Conservation (phyloP, 2,113 vertebrate genomes). For the Sylvietta virens region DNA sequence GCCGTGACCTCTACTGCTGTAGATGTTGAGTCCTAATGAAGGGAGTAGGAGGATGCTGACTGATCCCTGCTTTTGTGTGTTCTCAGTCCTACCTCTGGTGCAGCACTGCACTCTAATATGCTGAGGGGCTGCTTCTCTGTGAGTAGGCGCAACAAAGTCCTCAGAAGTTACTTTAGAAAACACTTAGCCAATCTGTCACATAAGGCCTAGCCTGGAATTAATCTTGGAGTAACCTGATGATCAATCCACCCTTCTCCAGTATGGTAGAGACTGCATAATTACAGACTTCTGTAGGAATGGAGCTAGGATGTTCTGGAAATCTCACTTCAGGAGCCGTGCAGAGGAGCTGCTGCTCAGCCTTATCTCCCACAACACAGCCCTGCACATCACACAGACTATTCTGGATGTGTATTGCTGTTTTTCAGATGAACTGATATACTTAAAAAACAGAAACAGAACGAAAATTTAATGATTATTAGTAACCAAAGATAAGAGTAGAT, state of each 20-base stretch:
- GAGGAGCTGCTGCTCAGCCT: not conserved
- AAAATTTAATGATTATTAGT: not conserved
- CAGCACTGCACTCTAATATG: not conserved
- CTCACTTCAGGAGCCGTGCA: not conserved
- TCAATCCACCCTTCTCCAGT: not conserved
- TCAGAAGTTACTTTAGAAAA: not conserved
- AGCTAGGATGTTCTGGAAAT: not conserved
- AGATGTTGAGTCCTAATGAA: not conserved
- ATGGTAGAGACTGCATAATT: not conserved
- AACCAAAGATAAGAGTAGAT: not conserved
- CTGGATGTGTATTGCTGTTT: not conserved
- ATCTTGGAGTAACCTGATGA: not conserved
- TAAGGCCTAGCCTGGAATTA: not conserved
- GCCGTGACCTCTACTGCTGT: not conserved
- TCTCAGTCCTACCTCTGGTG: not conserved
- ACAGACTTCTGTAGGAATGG: not conserved
- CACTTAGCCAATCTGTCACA: not conserved
- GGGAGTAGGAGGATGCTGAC: not conserved
- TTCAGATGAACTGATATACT: not conserved
- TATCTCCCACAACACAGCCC: not conserved
- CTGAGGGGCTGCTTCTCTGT: not conserved
- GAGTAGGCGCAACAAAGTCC: not conserved
- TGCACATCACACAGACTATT: not conserved
- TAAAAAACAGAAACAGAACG: not conserved
- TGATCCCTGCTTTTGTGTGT: not conserved